Base-by-base conservation (phyloP, 2,888 invertebrate species). In the Amiota mariae region DNA sequence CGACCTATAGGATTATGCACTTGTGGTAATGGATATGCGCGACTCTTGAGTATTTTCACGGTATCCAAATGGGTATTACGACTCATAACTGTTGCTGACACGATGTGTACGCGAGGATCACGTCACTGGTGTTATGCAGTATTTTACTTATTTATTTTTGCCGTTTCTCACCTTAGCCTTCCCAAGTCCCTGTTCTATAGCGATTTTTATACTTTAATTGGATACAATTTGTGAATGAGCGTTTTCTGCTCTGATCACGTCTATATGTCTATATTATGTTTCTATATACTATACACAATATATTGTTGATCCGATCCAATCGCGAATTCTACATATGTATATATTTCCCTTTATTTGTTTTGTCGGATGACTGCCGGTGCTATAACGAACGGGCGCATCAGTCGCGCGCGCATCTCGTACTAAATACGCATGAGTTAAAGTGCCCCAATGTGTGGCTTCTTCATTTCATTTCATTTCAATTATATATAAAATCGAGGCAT, bases 401-500 rank as follows among this genome's bases (percentile, higher is more conserved):
- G 81, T 81, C 84, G 87, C 87, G 83, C 81, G 85, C 88, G 85
- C 81, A 81, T 80, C 77, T 79, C 81, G 80, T 81, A 88, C 87
- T 88, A 74, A 86, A 80, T 72, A 79, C 70, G 57, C 63, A 36
- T 36, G 61, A 71, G 61, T 15, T 72, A 47, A 51, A 64, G 57
- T 51, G 56, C 49, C 71, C 59, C 48, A 57, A 54, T 71, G 73
- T 64, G 71, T 71, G 64, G 72, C 68, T 74, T 72, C 73, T 73
- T 70, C 70, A n/a, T 59, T 54, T 59, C 59, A 59, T 20, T 20
- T 12, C 59, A 15, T 15, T 54, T 9, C 20, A n/a, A n/a, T n/a
- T n/a, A n/a, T 20, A 20, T 10, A 59, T 57, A 10, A 63, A 12
- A 4, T n/a, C 24, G 48, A 68, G 51, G 8, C 68, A 49, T 20